Conservation (phyloP, 2,888 invertebrate genomes). For the Chirona hameri region DNA sequence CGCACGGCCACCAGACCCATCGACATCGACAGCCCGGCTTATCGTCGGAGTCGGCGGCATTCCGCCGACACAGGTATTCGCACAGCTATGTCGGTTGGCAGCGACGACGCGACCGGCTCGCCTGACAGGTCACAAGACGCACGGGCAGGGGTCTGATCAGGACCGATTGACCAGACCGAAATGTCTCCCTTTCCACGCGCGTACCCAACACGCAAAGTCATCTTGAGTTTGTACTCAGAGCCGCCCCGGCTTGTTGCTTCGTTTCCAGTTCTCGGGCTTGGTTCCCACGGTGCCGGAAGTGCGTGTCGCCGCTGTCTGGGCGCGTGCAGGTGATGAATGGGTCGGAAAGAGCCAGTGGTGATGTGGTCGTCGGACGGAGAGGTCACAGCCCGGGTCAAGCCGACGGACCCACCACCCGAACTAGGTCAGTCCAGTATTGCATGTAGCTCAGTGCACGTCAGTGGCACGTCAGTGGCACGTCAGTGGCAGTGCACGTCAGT, state of each 20-base stretch:
- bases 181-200: neutral
- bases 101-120: neutral
- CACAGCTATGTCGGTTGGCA: conserved; percentile 1
- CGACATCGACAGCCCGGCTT: neutral
- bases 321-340: neutral
- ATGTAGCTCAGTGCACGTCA: neutral
- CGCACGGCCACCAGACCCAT: no score
- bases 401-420: neutral
- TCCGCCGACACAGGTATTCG: neutral
- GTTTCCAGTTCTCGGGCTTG: neutral
- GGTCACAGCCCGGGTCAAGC: neutral
- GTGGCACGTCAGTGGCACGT: no score
- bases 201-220: no score
- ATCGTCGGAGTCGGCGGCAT: neutral
- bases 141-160: neutral
- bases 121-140: neutral
- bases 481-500: no score
- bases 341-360: neutral
- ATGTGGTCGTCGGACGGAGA: neutral
- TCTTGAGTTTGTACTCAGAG: neutral
- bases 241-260: neutral
- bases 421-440: neutral
- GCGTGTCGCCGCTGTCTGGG: neutral
- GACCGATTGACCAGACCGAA: neutral
- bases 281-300: neutral